A percentile compares a stretch with the other conserved stretches of the same genome.
Evolutionary conservation across 2,888 invertebrate genomes (phyloP).

Genomic region (Eledona agricola): DNA sequence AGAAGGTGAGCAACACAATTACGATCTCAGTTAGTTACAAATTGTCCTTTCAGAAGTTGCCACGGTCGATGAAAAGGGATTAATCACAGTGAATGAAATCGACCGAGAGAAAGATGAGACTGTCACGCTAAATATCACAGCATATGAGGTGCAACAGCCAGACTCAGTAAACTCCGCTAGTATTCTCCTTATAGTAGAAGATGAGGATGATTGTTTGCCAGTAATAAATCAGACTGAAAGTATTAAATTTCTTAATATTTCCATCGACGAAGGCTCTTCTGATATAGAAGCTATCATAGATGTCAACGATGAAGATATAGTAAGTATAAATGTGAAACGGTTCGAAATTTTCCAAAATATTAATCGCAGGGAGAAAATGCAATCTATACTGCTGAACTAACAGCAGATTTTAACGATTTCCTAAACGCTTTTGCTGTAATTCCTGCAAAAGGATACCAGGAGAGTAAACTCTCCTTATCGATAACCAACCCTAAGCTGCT

Average conservation of each 20-base stretch:
- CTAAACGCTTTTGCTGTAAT: slow-evolving; percentile 68
- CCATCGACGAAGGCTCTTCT: slow-evolving; percentile 13
- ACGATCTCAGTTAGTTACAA: no score
- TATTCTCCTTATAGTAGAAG: slow-evolving; percentile 61
- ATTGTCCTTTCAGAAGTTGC: no score
- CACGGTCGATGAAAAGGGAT: slow-evolving; percentile 47
- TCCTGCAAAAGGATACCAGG: slow-evolving; percentile 70
- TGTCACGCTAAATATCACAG: slow-evolving; percentile 51
- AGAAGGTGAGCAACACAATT: slow-evolving; percentile 47
- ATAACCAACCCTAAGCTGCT: slow-evolving; percentile 66
- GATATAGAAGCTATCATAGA: slow-evolving; percentile 7
- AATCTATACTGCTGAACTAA: slow-evolving; percentile 59
- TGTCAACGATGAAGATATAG: slow-evolving; percentile 66
- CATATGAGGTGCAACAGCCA: slow-evolving; percentile 54
- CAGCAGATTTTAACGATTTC: slow-evolving; percentile 45
- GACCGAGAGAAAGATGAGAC: slow-evolving; percentile 56
- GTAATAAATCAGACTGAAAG: slow-evolving; percentile 3
- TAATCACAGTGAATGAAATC: slow-evolving; percentile 54
- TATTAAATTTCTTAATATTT: slow-evolving; percentile 5
- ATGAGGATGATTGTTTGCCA: slow-evolving; percentile 68
- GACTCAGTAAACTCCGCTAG: slow-evolving; percentile 41
- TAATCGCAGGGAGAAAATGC: slow-evolving; percentile 68
- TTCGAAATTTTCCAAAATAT: slow-evolving; percentile 21
- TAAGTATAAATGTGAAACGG: slow-evolving; percentile 48
- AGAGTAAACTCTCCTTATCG: slow-evolving; percentile 67